Conservation (phyloP, 2,797 vertebrate species). For the Myripristis jacobus region DNA sequence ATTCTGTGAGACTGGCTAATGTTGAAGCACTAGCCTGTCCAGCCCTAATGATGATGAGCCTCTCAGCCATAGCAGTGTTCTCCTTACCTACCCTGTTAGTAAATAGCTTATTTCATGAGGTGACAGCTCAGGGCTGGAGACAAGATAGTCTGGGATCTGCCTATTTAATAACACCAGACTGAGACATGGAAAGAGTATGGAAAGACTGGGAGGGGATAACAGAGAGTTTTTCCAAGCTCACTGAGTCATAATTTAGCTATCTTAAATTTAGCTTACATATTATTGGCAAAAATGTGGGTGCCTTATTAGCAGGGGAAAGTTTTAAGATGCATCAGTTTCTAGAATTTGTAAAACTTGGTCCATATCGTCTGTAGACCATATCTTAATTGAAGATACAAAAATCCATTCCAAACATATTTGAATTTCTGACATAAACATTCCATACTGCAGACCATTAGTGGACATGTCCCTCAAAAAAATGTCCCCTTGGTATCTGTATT, state of each 20-base stretch:
- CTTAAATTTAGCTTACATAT: conserved; percentile 16
- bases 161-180: conserved; percentile 55
- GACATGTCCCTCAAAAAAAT: too few species aligned
- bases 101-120: conserved; percentile 47
- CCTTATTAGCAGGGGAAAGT: too few species aligned
- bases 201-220: conserved; percentile 40
- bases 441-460: too few species aligned
- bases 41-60: conserved; percentile 50
- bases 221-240: conserved; percentile 42
- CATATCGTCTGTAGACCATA: too few species aligned
- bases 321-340: too few species aligned
- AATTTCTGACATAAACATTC: too few species aligned
- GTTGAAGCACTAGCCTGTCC: conserved; percentile 53
- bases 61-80: conserved; percentile 41
- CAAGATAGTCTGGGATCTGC: conserved; percentile 36
- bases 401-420: too few species aligned
- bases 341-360: too few species aligned
- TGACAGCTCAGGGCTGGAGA: conserved; percentile 60
- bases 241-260: conserved; percentile 34
- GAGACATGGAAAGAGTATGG: conserved; percentile 47
- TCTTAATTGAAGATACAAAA: too few species aligned
- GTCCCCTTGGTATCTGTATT: too few species aligned
- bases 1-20: conserved; percentile 36
- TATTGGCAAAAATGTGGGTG: not conserved
- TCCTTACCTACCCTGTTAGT: conserved; percentile 61